phyloP scores from a whole-genome alignment of 2,888 invertebrate species.

The Mythimna impura region DNA sequence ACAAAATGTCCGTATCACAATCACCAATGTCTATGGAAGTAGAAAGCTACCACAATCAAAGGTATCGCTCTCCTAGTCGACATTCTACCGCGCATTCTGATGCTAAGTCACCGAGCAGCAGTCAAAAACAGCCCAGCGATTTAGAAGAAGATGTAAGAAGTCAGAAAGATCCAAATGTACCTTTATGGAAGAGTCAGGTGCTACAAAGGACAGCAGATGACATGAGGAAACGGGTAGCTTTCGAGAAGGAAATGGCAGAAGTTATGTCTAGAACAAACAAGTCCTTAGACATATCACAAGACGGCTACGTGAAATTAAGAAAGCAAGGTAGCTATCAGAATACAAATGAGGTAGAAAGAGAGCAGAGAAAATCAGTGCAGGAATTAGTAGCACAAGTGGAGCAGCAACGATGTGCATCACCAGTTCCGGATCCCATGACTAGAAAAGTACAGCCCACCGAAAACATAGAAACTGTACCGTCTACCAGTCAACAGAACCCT shows the following conservation, averaged over 20 bases:
- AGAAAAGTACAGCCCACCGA: slow-evolving; percentile 79
- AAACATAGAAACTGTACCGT: slow-evolving; percentile 66
- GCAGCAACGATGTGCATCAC: slow-evolving; percentile 83
- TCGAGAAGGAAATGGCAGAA: slow-evolving; percentile 85
- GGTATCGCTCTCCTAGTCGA: slow-evolving; percentile 80
- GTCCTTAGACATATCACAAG: slow-evolving; percentile 86
- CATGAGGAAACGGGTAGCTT: slow-evolving; percentile 81
- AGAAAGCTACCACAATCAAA: slow-evolving; percentile 75
- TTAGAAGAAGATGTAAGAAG: slow-evolving; percentile 74
- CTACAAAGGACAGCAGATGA: slow-evolving; percentile 87
- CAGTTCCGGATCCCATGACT: slow-evolving; percentile 83
- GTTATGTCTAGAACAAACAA: slow-evolving; percentile 78
- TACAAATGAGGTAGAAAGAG: slow-evolving; percentile 72
- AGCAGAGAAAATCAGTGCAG: slow-evolving; percentile 90
- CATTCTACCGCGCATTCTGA: slow-evolving; percentile 79
- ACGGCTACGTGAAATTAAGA: slow-evolving; percentile 87
- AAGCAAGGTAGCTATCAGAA: slow-evolving; percentile 79
- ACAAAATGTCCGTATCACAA: slow-evolving; percentile 82
- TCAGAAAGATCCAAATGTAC: slow-evolving; percentile 72
- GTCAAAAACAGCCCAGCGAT: slow-evolving; percentile 72
- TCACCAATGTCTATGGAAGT: slow-evolving; percentile 83
- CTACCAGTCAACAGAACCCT: slow-evolving; percentile 73
- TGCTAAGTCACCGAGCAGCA: slow-evolving; percentile 78
- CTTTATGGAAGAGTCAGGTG: slow-evolving; percentile 87
- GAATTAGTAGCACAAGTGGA: slow-evolving; percentile 92